Evolutionary conservation across 1,140 invertebrate species (phyloP).

Genomic region (Megalopta genalis): DNA sequence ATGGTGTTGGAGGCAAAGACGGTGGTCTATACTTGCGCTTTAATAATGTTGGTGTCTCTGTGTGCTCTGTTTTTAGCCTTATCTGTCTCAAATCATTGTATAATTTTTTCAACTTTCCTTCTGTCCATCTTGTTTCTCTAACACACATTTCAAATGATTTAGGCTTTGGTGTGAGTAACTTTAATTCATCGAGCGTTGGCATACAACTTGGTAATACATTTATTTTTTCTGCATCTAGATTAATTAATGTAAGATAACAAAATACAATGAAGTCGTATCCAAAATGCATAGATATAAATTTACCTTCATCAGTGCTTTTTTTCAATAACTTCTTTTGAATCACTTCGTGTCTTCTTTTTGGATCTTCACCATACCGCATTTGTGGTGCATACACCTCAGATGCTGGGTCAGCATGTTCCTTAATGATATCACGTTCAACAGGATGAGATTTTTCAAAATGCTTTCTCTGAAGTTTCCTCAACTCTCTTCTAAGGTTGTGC

Average conservation of each 20-base stretch:
- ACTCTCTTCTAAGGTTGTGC: constrained; percentile 75
- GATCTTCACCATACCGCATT: constrained; percentile 74
- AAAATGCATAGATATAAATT: constrained; percentile 13
- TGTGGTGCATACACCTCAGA: constrained; percentile 81
- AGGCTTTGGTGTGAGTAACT: constrained; percentile 60
- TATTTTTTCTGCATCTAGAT: constrained; percentile 68
- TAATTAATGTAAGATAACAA: constrained; percentile 21
- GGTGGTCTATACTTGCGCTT: constrained; percentile 72
- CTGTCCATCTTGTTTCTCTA: constrained; percentile 83
- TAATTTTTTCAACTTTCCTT: constrained; percentile 81
- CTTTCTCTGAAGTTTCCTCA: constrained; percentile 80
- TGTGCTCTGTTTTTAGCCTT: constrained; percentile 47
- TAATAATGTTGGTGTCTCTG: constrained; percentile 45
- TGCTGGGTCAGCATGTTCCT: constrained; percentile 75
- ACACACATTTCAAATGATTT: constrained; percentile 78
- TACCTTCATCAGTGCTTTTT: constrained; percentile 30
- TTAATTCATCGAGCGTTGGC: constrained; percentile 60
- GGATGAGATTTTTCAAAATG: constrained; percentile 70
- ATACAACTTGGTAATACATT: constrained; percentile 70
- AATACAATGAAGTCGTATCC: neutral
- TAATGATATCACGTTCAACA: constrained; percentile 74
- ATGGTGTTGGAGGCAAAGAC: constrained; percentile 81
- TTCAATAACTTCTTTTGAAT: constrained; percentile 37
- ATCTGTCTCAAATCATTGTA: constrained; percentile 81
- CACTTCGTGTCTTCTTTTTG: constrained; percentile 68